Conservation (phyloP, 2,888 invertebrate genomes). For the Cheilosia grossa region DNA sequence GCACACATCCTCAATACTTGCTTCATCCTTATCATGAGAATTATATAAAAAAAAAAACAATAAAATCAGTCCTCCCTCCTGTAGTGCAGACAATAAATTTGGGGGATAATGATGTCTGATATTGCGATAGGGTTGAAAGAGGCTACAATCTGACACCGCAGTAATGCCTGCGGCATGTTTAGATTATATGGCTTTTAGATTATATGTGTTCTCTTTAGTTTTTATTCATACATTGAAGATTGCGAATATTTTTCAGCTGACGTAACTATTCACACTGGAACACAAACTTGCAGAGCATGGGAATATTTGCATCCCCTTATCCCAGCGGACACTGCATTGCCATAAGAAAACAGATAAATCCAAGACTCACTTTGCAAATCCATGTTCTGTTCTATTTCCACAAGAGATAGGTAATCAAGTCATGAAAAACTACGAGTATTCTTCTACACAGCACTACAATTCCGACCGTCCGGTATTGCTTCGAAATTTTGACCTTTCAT, state of each 20-base stretch:
- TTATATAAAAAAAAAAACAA: too few species aligned
- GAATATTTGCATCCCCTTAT: neutral
- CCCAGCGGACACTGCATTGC: neutral
- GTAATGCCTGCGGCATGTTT: neutral
- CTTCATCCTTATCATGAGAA: too few species aligned
- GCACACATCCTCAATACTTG: too few species aligned
- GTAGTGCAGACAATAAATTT: neutral
- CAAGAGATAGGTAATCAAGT: slow-evolving; percentile 10
- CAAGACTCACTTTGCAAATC: slow-evolving; percentile 21
- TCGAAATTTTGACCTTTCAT: slow-evolving; percentile 6
- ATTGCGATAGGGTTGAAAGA: neutral
- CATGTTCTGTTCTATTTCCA: slow-evolving; percentile 14
- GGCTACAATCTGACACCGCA: slow-evolving; percentile 3
- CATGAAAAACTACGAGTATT: slow-evolving; percentile 15
- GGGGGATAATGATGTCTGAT: neutral
- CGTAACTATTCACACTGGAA: neutral
- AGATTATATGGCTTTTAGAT: neutral
- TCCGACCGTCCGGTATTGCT: slow-evolving; percentile 1
- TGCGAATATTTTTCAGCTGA: neutral
- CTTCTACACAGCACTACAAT: neutral
- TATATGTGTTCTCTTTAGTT: neutral
- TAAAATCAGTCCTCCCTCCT: neutral
- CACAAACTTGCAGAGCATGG: neutral
- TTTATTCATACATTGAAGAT: neutral
- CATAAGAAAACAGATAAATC: neutral